A percentile compares a stretch with the other conserved stretches of the same genome.
These are phyloP conservation scores for Beaufortia kweichowensis DNA, from an alignment of 2,113 vertebrate species.

Conservation along the genomic window DNA sequence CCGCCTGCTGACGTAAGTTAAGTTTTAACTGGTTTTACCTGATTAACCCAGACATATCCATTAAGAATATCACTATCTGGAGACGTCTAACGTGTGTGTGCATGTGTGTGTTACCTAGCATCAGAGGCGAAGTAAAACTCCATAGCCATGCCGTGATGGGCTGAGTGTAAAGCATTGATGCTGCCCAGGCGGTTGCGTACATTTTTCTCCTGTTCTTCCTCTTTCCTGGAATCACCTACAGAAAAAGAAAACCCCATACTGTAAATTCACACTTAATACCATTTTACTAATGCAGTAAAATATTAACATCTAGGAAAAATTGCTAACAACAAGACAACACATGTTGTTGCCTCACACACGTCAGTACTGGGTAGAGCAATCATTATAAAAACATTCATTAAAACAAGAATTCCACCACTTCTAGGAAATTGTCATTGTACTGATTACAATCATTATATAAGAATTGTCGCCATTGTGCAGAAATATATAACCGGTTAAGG, in stretches of 20 bases:
- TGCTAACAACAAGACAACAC: background rate
- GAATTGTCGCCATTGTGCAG: too few relatives aligned
- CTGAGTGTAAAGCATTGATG: slow-evolving; percentile 79
- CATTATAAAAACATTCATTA: too few relatives aligned
- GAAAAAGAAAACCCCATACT: slow-evolving; percentile 38
- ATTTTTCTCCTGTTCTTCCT: slow-evolving; percentile 66
- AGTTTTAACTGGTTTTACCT: background rate
- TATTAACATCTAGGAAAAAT: slow-evolving; percentile 2
- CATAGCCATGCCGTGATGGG: slow-evolving; percentile 80
- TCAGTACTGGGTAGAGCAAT: too few relatives aligned
- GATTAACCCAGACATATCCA: background rate
- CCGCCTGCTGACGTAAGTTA: too few relatives aligned
- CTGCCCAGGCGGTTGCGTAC: slow-evolving; percentile 75
- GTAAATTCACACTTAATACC: background rate
- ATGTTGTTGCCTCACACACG: background rate
- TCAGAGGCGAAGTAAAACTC: slow-evolving; percentile 97
- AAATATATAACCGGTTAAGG: too few relatives aligned
- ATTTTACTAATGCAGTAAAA: background rate
- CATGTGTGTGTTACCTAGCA: slow-evolving; percentile 82
- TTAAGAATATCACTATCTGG: too few relatives aligned
- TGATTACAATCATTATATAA: too few relatives aligned
- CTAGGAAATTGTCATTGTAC: too few relatives aligned
- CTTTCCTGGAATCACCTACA: slow-evolving; percentile 63
- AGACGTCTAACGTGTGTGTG: too few relatives aligned
- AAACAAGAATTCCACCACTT: too few relatives aligned